phyloP scores from a whole-genome alignment of 2,113 vertebrate species.

The Pholis gunnellus region DNA sequence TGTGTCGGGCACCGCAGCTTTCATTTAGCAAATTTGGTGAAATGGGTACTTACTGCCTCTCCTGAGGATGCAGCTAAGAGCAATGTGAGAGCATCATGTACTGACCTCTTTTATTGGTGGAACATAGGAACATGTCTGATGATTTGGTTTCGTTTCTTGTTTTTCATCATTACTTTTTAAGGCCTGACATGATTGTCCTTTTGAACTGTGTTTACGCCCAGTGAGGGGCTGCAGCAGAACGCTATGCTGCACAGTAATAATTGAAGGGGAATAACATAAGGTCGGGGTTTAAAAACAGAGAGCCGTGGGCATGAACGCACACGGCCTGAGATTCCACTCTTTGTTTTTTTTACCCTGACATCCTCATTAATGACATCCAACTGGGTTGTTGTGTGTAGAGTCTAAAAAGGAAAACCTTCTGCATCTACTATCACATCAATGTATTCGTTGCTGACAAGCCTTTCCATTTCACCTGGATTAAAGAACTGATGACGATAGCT shows the following conservation, averaged over 20 bases:
- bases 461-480: conserved; percentile 86
- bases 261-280: background rate
- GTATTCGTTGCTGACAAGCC: background rate
- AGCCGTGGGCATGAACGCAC: background rate
- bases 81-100: background rate
- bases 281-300: background rate
- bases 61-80: background rate
- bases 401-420: conserved; percentile 19
- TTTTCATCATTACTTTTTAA: background rate
- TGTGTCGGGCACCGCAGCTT: background rate
- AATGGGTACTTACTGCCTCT: background rate
- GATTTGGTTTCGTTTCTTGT: background rate
- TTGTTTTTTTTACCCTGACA: conserved; percentile 10
- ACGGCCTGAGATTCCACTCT: background rate
- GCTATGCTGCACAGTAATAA: conserved; percentile 10
- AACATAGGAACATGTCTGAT: background rate
- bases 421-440: background rate
- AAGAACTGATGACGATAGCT: conserved; percentile 92
- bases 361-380: conserved; percentile 8
- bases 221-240: background rate
- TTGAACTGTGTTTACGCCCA: background rate
- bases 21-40: background rate
- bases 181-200: background rate
- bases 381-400: background rate
- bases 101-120: background rate